Percentiles rank a stretch among this genome's conserved stretches.
Conservation (phyloP, 2,888 invertebrate genomes). For the Eristalis pertinax region DNA sequence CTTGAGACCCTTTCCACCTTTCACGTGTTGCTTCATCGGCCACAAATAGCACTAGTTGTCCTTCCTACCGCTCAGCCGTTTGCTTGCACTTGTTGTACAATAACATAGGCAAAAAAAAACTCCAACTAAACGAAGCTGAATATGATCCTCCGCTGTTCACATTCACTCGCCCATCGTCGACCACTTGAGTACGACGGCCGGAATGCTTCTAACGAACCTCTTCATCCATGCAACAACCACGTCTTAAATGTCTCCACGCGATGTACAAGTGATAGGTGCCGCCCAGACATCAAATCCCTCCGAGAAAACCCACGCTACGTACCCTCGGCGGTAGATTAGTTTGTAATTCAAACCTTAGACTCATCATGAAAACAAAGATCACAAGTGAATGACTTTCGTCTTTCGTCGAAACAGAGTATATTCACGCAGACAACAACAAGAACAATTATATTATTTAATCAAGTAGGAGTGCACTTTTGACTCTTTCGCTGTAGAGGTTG, state of each 20-base stretch:
- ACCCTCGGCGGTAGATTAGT: background rate
- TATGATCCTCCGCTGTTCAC: too few relatives aligned
- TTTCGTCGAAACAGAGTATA: background rate
- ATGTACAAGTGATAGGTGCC: background rate
- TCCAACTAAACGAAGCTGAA: background rate
- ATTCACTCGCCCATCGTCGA: too few relatives aligned
- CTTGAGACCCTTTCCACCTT: too few relatives aligned
- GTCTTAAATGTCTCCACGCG: background rate
- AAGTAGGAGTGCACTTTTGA: conserved; percentile 74
- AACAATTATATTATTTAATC: conserved; percentile 2
- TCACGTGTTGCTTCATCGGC: too few relatives aligned
- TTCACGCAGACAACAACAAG: background rate
- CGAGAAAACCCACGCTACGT: background rate
- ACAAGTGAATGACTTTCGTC: background rate
- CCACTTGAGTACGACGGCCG: background rate
- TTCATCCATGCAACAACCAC: background rate
- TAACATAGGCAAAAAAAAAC: background rate
- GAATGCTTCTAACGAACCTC: background rate
- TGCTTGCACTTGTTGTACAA: too few relatives aligned
- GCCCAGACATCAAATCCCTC: background rate
- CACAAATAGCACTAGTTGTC: too few relatives aligned
- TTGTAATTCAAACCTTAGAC: background rate
- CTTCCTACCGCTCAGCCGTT: too few relatives aligned
- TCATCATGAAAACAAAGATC: background rate
- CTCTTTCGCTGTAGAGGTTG: conserved; percentile 71